phyloP scores from a whole-genome alignment of 2,888 invertebrate genomes.

The Chesias legatella region DNA sequence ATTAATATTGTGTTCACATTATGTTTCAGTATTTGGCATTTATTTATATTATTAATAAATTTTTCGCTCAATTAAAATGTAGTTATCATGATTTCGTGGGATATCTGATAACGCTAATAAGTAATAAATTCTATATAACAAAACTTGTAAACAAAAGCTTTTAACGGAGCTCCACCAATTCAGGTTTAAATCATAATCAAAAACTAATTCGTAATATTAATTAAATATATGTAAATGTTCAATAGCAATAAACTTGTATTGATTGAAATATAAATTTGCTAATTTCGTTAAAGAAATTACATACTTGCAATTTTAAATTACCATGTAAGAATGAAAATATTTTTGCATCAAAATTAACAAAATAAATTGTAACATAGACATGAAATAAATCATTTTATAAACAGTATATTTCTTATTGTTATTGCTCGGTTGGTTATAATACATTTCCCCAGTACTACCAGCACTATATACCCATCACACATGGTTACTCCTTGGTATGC shows the following conservation, averaged over 20 bases:
- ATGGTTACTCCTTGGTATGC: too few relatives aligned
- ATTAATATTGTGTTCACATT: conserved; percentile 46
- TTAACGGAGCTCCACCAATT: conserved; percentile 1
- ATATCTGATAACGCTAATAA: conserved; percentile 18
- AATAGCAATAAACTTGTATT: conserved; percentile 1
- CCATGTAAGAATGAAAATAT: conserved; percentile 52
- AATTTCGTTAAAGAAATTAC: conserved; percentile 18
- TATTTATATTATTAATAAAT: conserved; percentile 57
- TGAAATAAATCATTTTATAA: conserved; percentile 59
- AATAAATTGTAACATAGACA: conserved; percentile 53
- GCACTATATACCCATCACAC: too few relatives aligned
- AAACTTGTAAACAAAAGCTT: conserved; percentile 8
- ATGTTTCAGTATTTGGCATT: conserved; percentile 43
- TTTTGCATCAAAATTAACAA: conserved; percentile 70
- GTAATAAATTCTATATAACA: conserved; percentile 4
- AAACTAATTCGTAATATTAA: conserved; percentile 6
- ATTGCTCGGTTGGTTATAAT: conserved; percentile 1
- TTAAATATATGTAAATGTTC: conserved; percentile 1
- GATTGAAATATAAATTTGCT: conserved; percentile 2
- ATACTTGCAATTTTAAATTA: conserved; percentile 22
- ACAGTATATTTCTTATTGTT: conserved; percentile 15
- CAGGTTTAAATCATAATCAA: background rate
- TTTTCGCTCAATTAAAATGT: conserved; percentile 67
- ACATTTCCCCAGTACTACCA: too few relatives aligned
- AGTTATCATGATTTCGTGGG: conserved; percentile 35